Conservation (phyloP, 2,113 vertebrate genomes). For the Lamprologus ornatipinnis region DNA sequence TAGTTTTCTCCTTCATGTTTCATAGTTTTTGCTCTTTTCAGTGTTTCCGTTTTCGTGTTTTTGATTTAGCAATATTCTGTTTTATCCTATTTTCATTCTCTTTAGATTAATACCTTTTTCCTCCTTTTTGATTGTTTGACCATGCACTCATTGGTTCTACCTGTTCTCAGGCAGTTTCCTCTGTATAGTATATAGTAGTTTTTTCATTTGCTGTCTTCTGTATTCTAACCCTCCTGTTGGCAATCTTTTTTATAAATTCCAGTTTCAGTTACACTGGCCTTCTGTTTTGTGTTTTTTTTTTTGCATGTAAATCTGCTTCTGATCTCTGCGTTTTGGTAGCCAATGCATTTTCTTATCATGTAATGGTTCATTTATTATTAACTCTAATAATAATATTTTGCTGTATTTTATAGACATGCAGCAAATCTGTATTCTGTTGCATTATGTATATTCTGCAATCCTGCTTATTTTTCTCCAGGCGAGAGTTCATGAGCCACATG, state of each 20-base stretch:
- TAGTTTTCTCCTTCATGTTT: not conserved
- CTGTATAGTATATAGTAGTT: not conserved
- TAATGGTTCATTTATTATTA: not conserved
- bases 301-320: not conserved
- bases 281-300: not conserved
- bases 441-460: not conserved
- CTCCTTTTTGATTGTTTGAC: not conserved
- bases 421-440: not conserved
- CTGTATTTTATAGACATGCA: not conserved
- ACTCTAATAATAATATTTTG: not conserved
- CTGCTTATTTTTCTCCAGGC: not conserved
- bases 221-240: not conserved
- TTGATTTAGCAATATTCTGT: not conserved
- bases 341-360: not conserved
- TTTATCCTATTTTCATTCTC: not conserved
- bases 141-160: not conserved
- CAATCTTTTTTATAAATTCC: rapidly evolving
- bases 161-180: not conserved
- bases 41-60: rapidly evolving
- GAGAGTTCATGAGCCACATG: not conserved
- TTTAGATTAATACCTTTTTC: not conserved
- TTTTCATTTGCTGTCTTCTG: not conserved
- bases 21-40: not conserved
- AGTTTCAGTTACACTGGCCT: not conserved
- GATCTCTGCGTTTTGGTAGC: not conserved